phyloP scores from a whole-genome alignment of 2,797 vertebrate genomes.

The Bucorvus abyssinicus region DNA sequence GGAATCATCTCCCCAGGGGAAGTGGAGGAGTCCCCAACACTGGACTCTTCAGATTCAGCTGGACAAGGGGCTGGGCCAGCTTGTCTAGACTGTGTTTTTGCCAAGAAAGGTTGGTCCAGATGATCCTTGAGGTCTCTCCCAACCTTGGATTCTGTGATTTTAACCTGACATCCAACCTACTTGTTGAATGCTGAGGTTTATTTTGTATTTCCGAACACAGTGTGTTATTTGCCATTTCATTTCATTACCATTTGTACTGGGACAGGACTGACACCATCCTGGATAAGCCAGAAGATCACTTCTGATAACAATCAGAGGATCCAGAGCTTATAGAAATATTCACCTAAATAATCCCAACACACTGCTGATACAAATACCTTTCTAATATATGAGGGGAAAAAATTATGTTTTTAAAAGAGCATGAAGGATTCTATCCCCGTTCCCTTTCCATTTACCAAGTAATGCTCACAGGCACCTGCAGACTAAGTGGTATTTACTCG shows the following conservation, averaged over 20 bases:
- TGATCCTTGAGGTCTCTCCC: too few relatives aligned
- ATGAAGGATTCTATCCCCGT: neutral
- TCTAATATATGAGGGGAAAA: neutral
- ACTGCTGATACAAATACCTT: neutral
- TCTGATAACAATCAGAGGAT: neutral
- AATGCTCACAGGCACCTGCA: neutral
- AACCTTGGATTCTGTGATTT: neutral
- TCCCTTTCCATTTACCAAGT: neutral
- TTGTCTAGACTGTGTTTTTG: too few relatives aligned
- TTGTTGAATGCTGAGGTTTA: neutral
- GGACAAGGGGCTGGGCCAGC: too few relatives aligned
- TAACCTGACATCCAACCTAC: neutral
- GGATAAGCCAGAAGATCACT: neutral
- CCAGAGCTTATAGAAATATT: neutral
- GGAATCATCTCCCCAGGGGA: too few relatives aligned
- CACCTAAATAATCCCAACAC: neutral
- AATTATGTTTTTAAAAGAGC: neutral
- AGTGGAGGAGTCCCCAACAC: too few relatives aligned
- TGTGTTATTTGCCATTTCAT: neutral
- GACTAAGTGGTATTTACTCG: neutral
- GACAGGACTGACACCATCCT: neutral
- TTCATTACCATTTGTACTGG: neutral
- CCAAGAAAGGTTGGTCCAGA: too few relatives aligned
- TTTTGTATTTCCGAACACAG: neutral
- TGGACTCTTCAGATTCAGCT: too few relatives aligned